phyloP scores from a whole-genome alignment of 2,113 vertebrate species.

The Chrysochloris asiatica region DNA sequence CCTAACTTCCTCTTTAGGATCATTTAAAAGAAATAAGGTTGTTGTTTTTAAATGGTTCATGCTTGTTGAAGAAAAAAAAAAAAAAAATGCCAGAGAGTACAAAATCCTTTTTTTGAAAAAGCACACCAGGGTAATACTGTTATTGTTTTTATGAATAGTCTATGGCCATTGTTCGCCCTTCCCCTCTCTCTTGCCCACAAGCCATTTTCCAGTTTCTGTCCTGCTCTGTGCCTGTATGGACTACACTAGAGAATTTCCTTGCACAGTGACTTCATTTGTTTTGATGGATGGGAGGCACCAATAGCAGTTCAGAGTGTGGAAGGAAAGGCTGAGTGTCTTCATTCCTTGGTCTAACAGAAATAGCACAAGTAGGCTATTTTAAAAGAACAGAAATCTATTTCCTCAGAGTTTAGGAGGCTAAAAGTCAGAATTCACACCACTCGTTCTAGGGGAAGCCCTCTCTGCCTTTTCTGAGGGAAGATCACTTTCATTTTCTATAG shows the following conservation, averaged over 20 bases:
- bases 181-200: not conserved
- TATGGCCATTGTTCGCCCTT: not conserved
- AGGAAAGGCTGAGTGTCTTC: not conserved
- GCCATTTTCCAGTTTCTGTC: not conserved
- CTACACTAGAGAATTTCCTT: too few species aligned
- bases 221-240: not conserved
- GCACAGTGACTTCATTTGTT: not conserved
- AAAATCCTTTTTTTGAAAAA: not conserved
- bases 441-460: not conserved
- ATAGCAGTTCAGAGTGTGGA: not conserved
- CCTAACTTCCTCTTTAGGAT: not conserved
- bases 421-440: not conserved
- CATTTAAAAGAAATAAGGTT: not conserved
- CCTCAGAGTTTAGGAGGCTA: not conserved
- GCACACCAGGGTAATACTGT: not conserved
- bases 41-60: not conserved
- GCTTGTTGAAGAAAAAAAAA: not conserved
- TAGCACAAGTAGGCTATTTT: not conserved
- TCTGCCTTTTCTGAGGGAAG: not conserved
- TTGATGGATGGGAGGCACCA: too few species aligned
- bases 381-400: not conserved
- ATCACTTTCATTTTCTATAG: not conserved
- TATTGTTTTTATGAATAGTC: not conserved
- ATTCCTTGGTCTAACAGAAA: too few species aligned
- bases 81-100: not conserved